These are phyloP conservation scores for Melipona beecheii DNA, from an alignment of 2,888 invertebrate genomes.

Conservation along the genomic window DNA sequence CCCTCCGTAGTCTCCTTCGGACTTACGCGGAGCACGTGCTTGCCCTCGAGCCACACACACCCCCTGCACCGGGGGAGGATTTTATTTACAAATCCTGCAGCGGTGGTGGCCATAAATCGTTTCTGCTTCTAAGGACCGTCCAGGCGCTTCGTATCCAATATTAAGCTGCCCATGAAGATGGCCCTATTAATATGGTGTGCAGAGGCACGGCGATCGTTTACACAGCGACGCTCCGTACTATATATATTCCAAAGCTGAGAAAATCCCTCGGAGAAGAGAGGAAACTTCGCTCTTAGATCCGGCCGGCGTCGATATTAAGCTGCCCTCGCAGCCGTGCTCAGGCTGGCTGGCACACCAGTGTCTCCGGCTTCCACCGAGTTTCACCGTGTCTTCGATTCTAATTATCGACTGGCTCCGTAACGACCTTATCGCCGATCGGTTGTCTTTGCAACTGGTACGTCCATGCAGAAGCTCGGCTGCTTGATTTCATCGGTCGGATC, in stretches of 20 bases:
- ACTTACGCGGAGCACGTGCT: constrained; percentile 63
- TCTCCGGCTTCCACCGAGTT: constrained; percentile 56
- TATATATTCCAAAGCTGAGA: constrained; percentile 64
- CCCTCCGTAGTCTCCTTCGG: constrained; percentile 12
- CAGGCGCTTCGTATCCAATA: constrained; percentile 62
- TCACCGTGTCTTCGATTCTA: constrained; percentile 49
- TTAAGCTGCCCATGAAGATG: constrained; percentile 67
- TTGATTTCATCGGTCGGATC: neutral
- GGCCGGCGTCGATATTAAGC: constrained; percentile 62
- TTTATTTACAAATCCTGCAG: constrained; percentile 74
- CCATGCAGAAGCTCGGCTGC: neutral
- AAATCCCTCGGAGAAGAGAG: constrained; percentile 67
- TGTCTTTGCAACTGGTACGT: neutral
- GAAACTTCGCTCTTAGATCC: constrained; percentile 66
- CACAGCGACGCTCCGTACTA: constrained; percentile 44
- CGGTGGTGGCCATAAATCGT: constrained; percentile 70
- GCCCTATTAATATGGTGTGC: constrained; percentile 66
- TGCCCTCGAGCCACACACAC: constrained; percentile 41
- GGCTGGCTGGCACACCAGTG: constrained; percentile 34
- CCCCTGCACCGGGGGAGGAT: constrained; percentile 51
- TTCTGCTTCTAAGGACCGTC: constrained; percentile 70
- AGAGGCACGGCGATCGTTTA: constrained; percentile 61
- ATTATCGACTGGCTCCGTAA: constrained; percentile 50
- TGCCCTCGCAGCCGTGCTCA: constrained; percentile 19
- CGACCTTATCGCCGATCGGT: constrained; percentile 17